These are phyloP conservation scores for Babylonia areolata DNA, from an alignment of 1,140 invertebrate species.

Conservation along the genomic window DNA sequence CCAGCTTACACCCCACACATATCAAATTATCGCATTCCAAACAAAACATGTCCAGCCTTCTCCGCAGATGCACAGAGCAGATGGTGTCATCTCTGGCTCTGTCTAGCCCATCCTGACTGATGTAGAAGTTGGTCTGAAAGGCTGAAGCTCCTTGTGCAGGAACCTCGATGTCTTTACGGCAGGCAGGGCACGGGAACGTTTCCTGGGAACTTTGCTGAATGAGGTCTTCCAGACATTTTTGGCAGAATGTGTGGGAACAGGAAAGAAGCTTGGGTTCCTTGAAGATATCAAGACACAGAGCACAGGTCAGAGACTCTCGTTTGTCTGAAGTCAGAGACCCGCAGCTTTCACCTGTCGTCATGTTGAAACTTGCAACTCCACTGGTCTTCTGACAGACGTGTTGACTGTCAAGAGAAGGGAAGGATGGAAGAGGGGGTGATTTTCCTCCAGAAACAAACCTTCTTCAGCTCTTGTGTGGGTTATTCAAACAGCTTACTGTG, in stretches of 20 bases:
- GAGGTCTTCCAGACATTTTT: constrained; percentile 10
- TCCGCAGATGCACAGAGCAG: not conserved
- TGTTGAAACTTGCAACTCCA: not conserved
- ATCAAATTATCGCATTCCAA: not conserved
- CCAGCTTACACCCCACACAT: constrained; percentile 13
- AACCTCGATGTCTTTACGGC: not conserved
- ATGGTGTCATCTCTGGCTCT: not conserved
- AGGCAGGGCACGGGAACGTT: not conserved
- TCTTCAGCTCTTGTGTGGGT: too few species aligned
- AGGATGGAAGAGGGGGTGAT: not conserved
- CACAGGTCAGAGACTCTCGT: not conserved
- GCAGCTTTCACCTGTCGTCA: not conserved
- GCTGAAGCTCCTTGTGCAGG: not conserved
- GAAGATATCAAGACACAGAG: constrained; percentile 14
- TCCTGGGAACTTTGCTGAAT: not conserved
- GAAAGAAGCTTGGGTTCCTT: not conserved
- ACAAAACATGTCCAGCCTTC: not conserved
- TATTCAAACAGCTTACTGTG: too few species aligned
- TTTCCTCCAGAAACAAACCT: not conserved
- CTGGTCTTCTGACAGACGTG: not conserved
- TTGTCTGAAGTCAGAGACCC: not conserved
- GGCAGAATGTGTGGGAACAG: constrained; percentile 17
- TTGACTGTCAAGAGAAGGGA: not conserved
- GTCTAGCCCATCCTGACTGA: not conserved
- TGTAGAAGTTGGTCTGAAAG: constrained; percentile 33